Evolutionary conservation across 2,797 vertebrate genomes (phyloP), one percentile per base, ranked within the genome.

Genomic region (Coccyzus lansbergi): DNA sequence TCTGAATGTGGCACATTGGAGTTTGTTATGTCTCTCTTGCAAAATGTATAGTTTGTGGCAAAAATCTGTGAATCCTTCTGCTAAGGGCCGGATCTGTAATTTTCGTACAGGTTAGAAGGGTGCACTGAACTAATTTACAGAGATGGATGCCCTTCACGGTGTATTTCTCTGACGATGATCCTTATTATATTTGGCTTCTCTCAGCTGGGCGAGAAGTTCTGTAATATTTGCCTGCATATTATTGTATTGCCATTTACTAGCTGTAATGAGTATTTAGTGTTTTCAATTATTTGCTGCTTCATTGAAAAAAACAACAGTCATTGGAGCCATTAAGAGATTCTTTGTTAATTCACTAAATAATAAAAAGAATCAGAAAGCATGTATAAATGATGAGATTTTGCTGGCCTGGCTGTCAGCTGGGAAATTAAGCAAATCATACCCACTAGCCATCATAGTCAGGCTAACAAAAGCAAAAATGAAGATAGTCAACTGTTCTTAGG

Each of bases 351-450:
- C 58, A 31, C 42, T 88, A 75, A 90, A 93, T 80, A 83, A 69
- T 44, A 26, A 62, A 78, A 86, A 52, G 68, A 65, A 68, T 75
- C 58, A 58, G 65, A 90, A 28, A 91, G 20, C 69, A 31, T 44
- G 38, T 53, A 52, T 42, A 62, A 86, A 18, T 38, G 7, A n/a
- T 34, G 63, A 76, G 70, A 33, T 86, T 70, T 90, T 86, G 24
- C 83, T 94, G 83, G 78, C 77, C 48, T 82, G 77, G 52, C 49
- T 94, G 80, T 88, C 90, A 84, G 59, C 74, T 92, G 90, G 81
- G 86, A 79, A 64, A 68, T 40, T 34, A 68, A 84, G 86, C 92
- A 90, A 81, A 84, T 93, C 81, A 17, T 79, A 48, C 44, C 67
- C 83, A 34, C 2, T 11, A 86, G 77, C 63, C 67, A 20, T 84